These are phyloP conservation scores for Eupithecia subfuscata DNA, from an alignment of 2,888 invertebrate species.

Conservation along the genomic window DNA sequence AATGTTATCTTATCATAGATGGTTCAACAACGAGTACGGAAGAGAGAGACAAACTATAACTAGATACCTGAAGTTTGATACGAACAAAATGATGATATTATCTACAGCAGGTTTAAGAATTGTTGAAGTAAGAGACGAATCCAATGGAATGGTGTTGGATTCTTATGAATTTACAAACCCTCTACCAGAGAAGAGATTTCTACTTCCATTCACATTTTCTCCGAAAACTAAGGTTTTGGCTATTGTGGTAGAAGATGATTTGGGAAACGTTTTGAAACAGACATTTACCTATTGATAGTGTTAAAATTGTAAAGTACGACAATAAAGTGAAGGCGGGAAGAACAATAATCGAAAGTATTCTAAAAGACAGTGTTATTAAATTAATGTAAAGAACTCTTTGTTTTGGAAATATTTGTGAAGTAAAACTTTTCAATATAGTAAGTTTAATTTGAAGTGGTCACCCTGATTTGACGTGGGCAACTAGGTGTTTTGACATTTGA, in stretches of 20 bases:
- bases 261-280: constrained; percentile 87
- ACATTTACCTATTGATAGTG: constrained; percentile 79
- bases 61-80: constrained; percentile 80
- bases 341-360: constrained; percentile 33
- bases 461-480: constrained; percentile 50
- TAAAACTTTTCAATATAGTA: constrained; percentile 13
- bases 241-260: constrained; percentile 87
- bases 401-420: background rate
- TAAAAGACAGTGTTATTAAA: constrained; percentile 9
- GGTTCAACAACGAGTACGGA: constrained; percentile 82
- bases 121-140: constrained; percentile 86
- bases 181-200: constrained; percentile 83
- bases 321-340: constrained; percentile 58
- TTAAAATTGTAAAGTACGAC: constrained; percentile 64
- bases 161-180: constrained; percentile 86
- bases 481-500: constrained; percentile 48
- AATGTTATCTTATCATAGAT: constrained; percentile 87
- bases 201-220: constrained; percentile 81
- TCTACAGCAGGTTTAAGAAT: constrained; percentile 86
- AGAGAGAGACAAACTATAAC: constrained; percentile 82
- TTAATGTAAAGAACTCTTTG: constrained; percentile 7
- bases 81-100: constrained; percentile 84
- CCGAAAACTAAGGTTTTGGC: constrained; percentile 79
- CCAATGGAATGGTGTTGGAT: constrained; percentile 85
- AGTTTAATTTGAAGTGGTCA: constrained; percentile 49